Base-by-base conservation (phyloP, 2,113 vertebrate genomes). In the Balaeniceps rex region DNA sequence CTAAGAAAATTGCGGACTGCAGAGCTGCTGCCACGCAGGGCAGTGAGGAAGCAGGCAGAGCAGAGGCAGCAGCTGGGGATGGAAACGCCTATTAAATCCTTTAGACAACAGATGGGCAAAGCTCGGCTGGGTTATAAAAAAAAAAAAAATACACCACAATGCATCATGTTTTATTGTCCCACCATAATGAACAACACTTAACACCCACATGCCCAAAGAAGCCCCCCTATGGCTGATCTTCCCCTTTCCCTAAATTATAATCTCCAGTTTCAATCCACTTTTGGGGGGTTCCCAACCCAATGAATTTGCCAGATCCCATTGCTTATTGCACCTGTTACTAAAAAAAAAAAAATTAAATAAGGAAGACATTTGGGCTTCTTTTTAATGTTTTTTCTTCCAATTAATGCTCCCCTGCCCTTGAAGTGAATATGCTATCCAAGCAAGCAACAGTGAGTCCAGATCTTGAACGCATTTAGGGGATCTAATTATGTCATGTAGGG, bases 81-180 rank as follows among this genome's bases (percentile, higher is more conserved):
- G 97, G 98, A 98, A 97, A 98, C 94, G 97, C 98, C 98, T 98
- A 98, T 98, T 98, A 98, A 98, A 98, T 98, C 97, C 97, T 98
- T 98, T 98, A 98, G 98, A 98, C 97, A 98, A 97, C 98, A 99
- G 98, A 99, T 98, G 98, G 98, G 97, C 94, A 97, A 98, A 97
- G 96, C 96, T 96, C 74, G 69, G 46, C 96, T 96, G 94, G 86
- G 85, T 97, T 94, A 95, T 88, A 54, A 83, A 93, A 92, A 94
- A 88, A 92, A 94, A 88, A 94, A 85, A 77, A 95, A 93, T 17
- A 86, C 95, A 97, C 96, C 95, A 97, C 96, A 97, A 97, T 97
- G 96, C 96, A 97, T 97, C 97, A 96, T 96, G 96, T 97, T 97
- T 98, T 97, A 97, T 97, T 97, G 94, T 97, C 96, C 97, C 94